Evolutionary conservation across 2,113 vertebrate genomes (phyloP), one percentile per base, ranked within the genome.

Genomic region (Gopherus evgoodei): DNA sequence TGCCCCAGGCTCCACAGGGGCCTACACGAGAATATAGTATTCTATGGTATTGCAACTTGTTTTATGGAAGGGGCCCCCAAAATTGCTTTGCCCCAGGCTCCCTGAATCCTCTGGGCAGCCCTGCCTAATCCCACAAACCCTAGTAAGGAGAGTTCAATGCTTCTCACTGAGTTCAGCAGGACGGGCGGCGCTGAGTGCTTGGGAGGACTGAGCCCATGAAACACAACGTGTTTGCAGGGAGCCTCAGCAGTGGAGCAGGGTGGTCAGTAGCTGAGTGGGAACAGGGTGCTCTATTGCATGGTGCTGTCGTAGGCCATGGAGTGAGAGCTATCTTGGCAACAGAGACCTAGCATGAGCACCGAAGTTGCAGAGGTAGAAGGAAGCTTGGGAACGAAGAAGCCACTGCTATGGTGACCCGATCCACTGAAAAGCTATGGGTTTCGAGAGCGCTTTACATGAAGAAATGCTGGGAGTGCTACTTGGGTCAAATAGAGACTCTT

Each of bases 291-390:
- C 88, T 69, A 86, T 94, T 94, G 91, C 91, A 56, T 86, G 2
- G 4, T 89, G 88, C 91, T 82, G 52, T 69, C 88, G 76, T 29
- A 88, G 81, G 86, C 95, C 91, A 96, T 90, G 90, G 95, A 62
- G 57, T 91, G 96, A 89, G 86, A 83, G 88, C 95, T 94, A 87
- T 76, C 91, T 96, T 94, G 95, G 96, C 95, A 97, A 27, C 80
- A 93, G 83, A 80, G 85, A 14, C 82, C 86, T 17, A 1, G 1
- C 80, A 84, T 94, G 88, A 56, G 90, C 93, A 90, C 90, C 91
- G 92, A 94, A 95, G 81, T 89, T 87, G 80, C 76, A 29, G 87
- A 94, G 65, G 35, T 19, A 72, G 65, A 9, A 38, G 53, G 65
- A 59, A 94, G 82, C 29, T n/a, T 2, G 0, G 84, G 86, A 96